phyloP scores from a whole-genome alignment of 2,888 invertebrate genomes.

The Endotricha flammealis region DNA sequence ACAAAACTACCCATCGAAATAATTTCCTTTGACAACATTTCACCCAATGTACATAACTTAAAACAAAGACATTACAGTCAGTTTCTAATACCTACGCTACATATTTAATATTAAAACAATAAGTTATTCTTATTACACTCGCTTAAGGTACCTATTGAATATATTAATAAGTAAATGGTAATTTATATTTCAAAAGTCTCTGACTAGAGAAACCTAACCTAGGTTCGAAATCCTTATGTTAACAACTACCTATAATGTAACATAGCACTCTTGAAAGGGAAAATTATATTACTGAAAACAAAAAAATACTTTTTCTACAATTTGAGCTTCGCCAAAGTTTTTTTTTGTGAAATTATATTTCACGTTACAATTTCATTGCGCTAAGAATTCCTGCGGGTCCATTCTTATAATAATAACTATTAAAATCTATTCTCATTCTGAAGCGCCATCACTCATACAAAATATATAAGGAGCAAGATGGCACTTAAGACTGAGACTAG shows the following conservation, averaged over 20 bases:
- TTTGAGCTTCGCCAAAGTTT: conserved; percentile 72
- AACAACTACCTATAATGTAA: conserved; percentile 55
- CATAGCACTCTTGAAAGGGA: conserved; percentile 70
- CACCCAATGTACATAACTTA: conserved; percentile 16
- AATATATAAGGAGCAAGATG: too few relatives aligned
- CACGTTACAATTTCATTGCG: conserved; percentile 42
- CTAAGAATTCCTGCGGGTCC: conserved; percentile 11
- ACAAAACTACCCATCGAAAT: too few relatives aligned
- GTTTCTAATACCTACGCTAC: conserved; percentile 42
- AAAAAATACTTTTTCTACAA: conserved; percentile 47
- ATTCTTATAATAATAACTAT: too few relatives aligned
- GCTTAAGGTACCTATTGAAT: conserved; percentile 60
- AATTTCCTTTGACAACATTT: too few relatives aligned
- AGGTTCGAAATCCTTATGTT: conserved; percentile 55
- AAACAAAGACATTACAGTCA: conserved; percentile 52
- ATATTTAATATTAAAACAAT: conserved; percentile 52
- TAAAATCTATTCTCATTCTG: too few relatives aligned
- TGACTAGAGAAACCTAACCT: conserved; percentile 76
- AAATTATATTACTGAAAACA: conserved; percentile 32
- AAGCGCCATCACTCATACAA: too few relatives aligned
- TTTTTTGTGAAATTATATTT: conserved; percentile 64
- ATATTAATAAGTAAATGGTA: conserved; percentile 74
- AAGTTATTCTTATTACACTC: conserved; percentile 65
- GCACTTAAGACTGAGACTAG: too few relatives aligned
- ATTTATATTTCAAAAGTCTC: conserved; percentile 69